These are phyloP conservation scores for Pomacea maculata DNA, from an alignment of 1,140 invertebrate species.

Conservation along the genomic window DNA sequence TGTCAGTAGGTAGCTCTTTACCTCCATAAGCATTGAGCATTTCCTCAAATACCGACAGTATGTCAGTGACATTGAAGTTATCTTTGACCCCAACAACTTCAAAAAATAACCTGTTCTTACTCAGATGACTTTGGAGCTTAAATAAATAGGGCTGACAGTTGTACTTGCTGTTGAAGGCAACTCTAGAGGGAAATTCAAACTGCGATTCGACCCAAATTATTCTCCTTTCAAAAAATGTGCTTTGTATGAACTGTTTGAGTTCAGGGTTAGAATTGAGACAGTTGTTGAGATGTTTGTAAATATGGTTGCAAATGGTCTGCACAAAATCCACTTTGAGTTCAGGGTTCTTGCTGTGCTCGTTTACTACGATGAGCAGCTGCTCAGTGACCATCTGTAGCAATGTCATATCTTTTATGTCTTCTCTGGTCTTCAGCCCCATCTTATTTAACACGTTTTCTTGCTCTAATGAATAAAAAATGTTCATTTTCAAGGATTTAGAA, in stretches of 20 bases:
- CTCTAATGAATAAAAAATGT: neutral
- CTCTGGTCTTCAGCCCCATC: neutral
- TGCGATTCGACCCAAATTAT: slow-evolving; percentile 18
- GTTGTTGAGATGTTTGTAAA: slow-evolving; percentile 1
- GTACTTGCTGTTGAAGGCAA: slow-evolving; percentile 24
- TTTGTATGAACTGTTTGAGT: neutral
- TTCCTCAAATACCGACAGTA: slow-evolving; percentile 14
- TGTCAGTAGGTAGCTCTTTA: neutral
- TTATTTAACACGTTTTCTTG: neutral
- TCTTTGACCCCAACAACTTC: slow-evolving; percentile 31
- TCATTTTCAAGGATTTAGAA: neutral
- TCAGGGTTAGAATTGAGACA: neutral
- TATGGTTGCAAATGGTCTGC: neutral
- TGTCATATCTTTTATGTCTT: neutral
- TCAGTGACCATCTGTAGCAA: neutral
- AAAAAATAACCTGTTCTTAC: slow-evolving; percentile 18
- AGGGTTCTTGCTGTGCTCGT: neutral
- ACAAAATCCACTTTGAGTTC: neutral
- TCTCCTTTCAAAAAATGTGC: neutral
- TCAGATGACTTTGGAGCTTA: slow-evolving; percentile 8
- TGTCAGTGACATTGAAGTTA: slow-evolving; percentile 18
- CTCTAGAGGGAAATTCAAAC: slow-evolving; percentile 27
- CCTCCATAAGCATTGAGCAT: neutral
- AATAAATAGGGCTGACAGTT: slow-evolving; percentile 40
- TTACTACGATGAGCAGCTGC: neutral